Conservation (phyloP, 2,113 vertebrate species). For the Rattus norvegicus region DNA sequence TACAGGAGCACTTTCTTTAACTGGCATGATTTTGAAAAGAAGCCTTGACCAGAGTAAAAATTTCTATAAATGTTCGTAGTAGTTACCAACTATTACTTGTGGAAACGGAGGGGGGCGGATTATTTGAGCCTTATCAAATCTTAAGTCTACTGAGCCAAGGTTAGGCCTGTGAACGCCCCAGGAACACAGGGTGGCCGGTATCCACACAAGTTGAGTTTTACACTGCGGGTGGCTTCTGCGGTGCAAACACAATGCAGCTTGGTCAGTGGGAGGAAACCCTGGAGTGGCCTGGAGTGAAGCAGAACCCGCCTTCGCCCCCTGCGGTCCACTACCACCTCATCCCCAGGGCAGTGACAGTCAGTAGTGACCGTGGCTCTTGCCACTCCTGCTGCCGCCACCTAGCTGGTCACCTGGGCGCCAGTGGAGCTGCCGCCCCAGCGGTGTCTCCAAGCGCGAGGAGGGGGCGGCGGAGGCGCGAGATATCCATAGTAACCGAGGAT, state of each 20-base stretch:
- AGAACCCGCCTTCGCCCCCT: neutral
- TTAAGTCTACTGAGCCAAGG: neutral
- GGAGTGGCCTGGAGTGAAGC: neutral
- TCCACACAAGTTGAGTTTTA: neutral
- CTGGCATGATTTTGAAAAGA: constrained; percentile 20
- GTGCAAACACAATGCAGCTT: neutral
- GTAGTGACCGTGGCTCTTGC: neutral
- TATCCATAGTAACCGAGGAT: constrained; percentile 87
- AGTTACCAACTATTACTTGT: neutral
- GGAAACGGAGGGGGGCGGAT: neutral
- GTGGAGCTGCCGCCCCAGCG: constrained; percentile 50
- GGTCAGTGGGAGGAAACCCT: neutral
- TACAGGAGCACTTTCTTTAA: constrained; percentile 13
- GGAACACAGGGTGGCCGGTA: neutral
- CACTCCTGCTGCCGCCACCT: constrained; percentile 9
- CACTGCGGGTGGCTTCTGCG: neutral
- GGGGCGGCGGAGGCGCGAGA: constrained; percentile 77
- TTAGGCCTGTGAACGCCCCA: neutral
- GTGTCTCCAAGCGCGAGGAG: constrained; percentile 72
- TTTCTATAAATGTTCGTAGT: neutral
- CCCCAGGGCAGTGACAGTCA: neutral
- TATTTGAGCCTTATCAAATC: neutral
- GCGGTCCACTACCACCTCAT: neutral
- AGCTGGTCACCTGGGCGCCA: constrained; percentile 61
- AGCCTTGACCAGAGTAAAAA: constrained; percentile 39